A percentile compares a stretch with the other conserved stretches of the same genome.
These are phyloP conservation scores for Sminthurinus signatus DNA, from an alignment of 1,140 invertebrate genomes.

Conservation along the genomic window DNA sequence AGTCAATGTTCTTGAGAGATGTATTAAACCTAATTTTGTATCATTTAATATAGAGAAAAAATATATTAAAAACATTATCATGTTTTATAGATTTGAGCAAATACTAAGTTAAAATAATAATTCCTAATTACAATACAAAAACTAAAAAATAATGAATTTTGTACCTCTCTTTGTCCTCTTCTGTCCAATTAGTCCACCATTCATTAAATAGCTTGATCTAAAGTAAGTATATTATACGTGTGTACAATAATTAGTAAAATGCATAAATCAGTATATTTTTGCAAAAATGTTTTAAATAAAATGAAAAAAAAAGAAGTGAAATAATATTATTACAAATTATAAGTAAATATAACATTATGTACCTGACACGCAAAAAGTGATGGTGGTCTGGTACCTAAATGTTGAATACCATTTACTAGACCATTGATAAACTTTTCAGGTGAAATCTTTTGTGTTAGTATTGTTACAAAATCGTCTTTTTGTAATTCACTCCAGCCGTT, in stretches of 20 bases:
- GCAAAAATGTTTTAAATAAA: constrained; percentile 2
- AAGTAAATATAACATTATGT: not conserved
- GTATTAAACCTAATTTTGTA: no score
- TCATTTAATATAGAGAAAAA: no score
- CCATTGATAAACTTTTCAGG: constrained; percentile 22
- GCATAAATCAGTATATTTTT: not conserved
- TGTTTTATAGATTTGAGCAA: no score
- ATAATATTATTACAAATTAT: not conserved
- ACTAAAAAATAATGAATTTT: no score
- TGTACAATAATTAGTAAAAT: not conserved
- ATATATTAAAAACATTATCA: no score
- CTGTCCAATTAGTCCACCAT: constrained; percentile 35
- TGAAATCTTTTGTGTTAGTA: constrained; percentile 25
- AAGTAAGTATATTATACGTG: not conserved
- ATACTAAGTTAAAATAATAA: no score
- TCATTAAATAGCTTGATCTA: constrained; percentile 40
- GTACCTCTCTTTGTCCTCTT: constrained; percentile 21
- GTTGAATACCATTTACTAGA: constrained; percentile 28
- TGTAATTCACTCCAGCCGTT: constrained; percentile 40
- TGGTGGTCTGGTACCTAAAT: constrained; percentile 28
- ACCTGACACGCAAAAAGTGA: constrained; percentile 40
- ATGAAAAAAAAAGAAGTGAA: not conserved
- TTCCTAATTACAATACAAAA: no score
- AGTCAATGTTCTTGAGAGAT: constrained; percentile 21
- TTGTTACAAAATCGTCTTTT: constrained; percentile 38